Evolutionary conservation across 2,113 vertebrate genomes (phyloP).

Genomic region (Melanocharis versteri): DNA sequence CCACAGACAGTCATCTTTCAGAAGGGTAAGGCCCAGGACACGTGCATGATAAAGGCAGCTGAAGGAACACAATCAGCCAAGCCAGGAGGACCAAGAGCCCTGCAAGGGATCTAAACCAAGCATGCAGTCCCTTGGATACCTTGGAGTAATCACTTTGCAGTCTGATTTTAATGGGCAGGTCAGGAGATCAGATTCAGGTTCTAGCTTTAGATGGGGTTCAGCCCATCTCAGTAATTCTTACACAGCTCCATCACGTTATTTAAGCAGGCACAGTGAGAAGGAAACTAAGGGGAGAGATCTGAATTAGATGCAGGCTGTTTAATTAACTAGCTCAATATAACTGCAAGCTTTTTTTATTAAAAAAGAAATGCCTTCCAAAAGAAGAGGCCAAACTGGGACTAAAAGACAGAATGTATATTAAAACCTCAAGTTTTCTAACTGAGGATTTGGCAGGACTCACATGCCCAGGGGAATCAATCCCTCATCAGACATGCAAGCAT

Average conservation of each 20-base stretch:
- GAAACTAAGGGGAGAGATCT: neutral
- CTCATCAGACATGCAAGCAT: slow-evolving; percentile 34
- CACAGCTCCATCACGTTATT: neutral
- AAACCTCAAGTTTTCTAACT: slow-evolving; percentile 8
- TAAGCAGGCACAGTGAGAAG: neutral
- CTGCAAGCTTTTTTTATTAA: neutral
- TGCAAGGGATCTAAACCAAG: neutral
- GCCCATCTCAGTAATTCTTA: neutral
- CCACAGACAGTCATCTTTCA: neutral
- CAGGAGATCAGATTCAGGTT: neutral
- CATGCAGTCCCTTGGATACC: neutral
- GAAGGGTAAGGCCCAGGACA: neutral
- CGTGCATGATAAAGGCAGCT: neutral
- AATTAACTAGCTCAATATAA: neutral
- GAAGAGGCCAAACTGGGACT: neutral
- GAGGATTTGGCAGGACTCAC: slow-evolving; percentile 11
- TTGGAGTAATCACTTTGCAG: neutral
- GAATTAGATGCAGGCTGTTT: neutral
- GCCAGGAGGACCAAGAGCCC: neutral
- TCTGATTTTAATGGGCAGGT: neutral
- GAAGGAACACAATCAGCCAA: neutral
- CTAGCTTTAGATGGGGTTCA: neutral
- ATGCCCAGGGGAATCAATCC: neutral
- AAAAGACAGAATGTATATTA: neutral
- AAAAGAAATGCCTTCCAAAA: neutral